Base-by-base conservation (phyloP, 2,113 vertebrate genomes). In the Ictalurus furcatus region DNA sequence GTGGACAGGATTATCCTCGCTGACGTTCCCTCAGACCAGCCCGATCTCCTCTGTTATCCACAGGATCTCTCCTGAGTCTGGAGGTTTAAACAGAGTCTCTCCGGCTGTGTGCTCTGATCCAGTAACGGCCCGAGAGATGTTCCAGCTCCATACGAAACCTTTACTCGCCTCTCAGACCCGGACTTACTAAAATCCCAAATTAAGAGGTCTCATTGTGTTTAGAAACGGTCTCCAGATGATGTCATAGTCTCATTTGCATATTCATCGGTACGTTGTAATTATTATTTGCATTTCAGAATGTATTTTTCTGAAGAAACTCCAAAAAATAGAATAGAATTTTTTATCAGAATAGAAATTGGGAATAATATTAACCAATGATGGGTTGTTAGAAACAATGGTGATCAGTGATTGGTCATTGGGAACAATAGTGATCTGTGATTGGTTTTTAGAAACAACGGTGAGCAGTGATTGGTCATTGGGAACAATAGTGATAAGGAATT, bases 1-100 rank as follows among this genome's bases (percentile, higher is more conserved):
- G 58, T 48, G 16, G 52, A 88, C 63, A 34, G 40, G 28, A 30
- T 74, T 73, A 85, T 90, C 71, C 85, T 40, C 34, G 6, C 21
- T 79, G 79, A 84, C 40, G 21, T n/a, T 14, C 48, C 52, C 85
- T 88, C 82, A 85, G 81, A 85, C 21, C 2, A 7, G 71, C 25
- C 28, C 56, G 30, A 73, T 84, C 82, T 79, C 52, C 81, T 71
- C 73, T 4, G 30, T 86, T 87, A 87, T 61, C 88, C 54, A n/a
- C 71, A 74, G n/a, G 52, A 61, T 86, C 28, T 37, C 7, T 16
- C 19, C 7, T 1, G 23, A 87, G 71, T 84, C 90, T 87, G 69
- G n/a, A 85, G 44, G 54, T 88, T 44, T 89, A 87, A 76, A 89
- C 82, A 81, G 73, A 34, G 34, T 56, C 48, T 54, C 76, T 80